Conservation (phyloP, 2,113 vertebrate species). For the Pandion haliaetus region DNA sequence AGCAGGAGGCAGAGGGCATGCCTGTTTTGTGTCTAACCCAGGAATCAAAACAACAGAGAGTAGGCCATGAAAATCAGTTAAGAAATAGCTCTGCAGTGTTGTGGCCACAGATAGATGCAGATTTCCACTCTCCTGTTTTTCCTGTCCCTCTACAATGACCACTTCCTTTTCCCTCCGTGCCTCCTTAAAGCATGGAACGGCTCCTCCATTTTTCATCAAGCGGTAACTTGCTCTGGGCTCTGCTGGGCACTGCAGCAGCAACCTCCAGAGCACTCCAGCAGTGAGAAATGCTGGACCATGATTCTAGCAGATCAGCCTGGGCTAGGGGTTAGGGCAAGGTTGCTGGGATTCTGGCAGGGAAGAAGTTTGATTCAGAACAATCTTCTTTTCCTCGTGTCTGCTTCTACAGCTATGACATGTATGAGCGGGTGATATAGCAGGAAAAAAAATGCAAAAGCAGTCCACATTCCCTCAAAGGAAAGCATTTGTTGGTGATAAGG, state of each 20-base stretch:
- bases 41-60: not conserved
- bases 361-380: not conserved
- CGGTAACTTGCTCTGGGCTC: not conserved
- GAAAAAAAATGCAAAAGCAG: not conserved
- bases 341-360: not conserved
- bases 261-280: not conserved
- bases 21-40: not conserved
- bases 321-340: not conserved
- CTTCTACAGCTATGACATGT: not conserved
- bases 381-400: not conserved
- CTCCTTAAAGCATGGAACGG: not conserved
- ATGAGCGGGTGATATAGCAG: accelerated
- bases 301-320: not conserved
- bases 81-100: not conserved
- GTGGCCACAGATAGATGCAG: not conserved
- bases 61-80: not conserved
- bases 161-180: not conserved
- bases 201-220: not conserved
- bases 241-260: not conserved
- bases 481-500: not conserved
- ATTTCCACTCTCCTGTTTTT: not conserved
- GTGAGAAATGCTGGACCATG: not conserved
- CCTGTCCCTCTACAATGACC: not conserved
- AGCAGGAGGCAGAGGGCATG: not conserved
- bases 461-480: not conserved